These are phyloP conservation scores for Drosophila prolongata DNA, from an alignment of 2,888 invertebrate genomes.

Conservation along the genomic window DNA sequence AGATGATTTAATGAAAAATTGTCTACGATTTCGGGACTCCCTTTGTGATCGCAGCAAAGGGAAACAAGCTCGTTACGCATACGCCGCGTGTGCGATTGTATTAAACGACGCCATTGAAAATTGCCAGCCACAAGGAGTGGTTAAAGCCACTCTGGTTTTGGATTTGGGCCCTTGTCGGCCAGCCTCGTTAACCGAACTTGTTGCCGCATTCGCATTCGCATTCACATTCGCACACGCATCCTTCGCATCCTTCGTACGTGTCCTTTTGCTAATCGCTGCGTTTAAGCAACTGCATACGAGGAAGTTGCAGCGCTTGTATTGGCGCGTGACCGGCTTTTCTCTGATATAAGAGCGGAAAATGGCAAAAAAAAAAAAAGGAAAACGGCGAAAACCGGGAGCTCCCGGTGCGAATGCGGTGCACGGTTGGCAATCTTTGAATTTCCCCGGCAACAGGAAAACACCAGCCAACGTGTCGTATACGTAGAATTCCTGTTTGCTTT, in stretches of 20 bases:
- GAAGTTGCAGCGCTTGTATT: constrained; percentile 54
- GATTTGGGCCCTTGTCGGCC: constrained; percentile 39
- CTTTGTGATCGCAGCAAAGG: not conserved
- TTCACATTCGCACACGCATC: not conserved
- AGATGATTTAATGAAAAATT: constrained; percentile 30
- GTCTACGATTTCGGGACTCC: constrained; percentile 20
- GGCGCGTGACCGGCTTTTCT: constrained; percentile 56
- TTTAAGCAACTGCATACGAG: constrained; percentile 57
- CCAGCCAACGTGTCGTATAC: constrained; percentile 24
- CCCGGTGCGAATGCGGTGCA: not conserved
- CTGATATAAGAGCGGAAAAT: constrained; percentile 25
- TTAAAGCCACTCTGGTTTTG: constrained; percentile 40
- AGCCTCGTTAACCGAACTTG: constrained; percentile 65
- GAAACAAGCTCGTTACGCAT: constrained; percentile 34
- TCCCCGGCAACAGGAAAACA: constrained; percentile 13
- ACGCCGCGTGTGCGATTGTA: constrained; percentile 30
- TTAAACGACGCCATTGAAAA: constrained; percentile 30
- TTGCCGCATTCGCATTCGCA: constrained; percentile 25
- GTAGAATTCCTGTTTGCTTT: constrained; percentile 17
- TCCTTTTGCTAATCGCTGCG: constrained; percentile 74
- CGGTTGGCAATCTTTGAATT: constrained; percentile 31
- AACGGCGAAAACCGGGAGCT: not conserved
- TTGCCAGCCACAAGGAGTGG: constrained; percentile 26
- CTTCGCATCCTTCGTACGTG: constrained; percentile 58
- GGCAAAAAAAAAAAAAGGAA: not conserved